Conservation (phyloP, 1,140 invertebrate species). For the Drosophila kepulauana region DNA sequence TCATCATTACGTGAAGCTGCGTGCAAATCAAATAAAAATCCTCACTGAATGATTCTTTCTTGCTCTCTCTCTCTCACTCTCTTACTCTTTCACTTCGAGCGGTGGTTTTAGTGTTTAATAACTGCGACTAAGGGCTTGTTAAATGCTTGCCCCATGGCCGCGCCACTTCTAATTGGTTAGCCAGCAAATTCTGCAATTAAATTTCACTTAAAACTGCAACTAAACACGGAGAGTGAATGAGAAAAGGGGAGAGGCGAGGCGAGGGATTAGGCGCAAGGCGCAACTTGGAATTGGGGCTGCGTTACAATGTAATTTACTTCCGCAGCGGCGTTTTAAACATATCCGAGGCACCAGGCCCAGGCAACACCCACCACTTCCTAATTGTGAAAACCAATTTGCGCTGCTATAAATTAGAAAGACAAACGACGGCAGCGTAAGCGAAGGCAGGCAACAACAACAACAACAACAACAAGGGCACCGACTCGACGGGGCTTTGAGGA, state of each 20-base stretch:
- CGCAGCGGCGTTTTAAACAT: conserved; percentile 75
- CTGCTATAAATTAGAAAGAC: conserved; percentile 82
- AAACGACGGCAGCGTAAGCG: conserved; percentile 55
- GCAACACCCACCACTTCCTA: conserved; percentile 82
- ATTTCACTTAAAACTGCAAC: conserved; percentile 81
- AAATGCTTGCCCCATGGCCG: conserved; percentile 2
- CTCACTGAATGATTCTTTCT: conserved; percentile 19
- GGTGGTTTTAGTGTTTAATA: conserved; percentile 17
- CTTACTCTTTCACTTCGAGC: background rate
- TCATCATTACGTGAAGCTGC: conserved; percentile 45
- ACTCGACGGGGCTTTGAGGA: background rate
- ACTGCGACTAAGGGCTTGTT: conserved; percentile 31
- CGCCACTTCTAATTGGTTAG: conserved; percentile 52
- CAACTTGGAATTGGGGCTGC: conserved; percentile 26
- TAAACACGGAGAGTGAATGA: conserved; percentile 16
- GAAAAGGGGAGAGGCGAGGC: background rate
- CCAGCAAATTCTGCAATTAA: conserved; percentile 76
- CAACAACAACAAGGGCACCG: background rate
- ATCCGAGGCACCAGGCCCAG: conserved; percentile 53
- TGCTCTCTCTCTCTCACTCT: background rate
- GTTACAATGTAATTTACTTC: conserved; percentile 74
- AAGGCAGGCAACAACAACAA: conserved; percentile 1
- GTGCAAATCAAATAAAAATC: conserved; percentile 17
- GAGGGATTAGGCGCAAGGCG: conserved; percentile 2
- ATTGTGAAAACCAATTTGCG: conserved; percentile 83